phyloP scores from a whole-genome alignment of 1,140 invertebrate genomes.

The Megathymus violae region DNA sequence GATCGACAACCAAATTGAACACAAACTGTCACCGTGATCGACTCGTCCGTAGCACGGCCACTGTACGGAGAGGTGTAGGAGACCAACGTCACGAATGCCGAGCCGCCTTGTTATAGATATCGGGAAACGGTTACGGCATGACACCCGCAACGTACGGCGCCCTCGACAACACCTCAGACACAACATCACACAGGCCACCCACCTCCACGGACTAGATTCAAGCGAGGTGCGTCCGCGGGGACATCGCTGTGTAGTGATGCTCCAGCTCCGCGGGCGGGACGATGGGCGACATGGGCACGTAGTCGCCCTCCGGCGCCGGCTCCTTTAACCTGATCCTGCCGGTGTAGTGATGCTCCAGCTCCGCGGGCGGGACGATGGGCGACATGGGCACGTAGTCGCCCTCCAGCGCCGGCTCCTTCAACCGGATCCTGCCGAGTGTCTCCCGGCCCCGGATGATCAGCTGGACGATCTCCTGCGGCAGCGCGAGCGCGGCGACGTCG shows the following conservation, averaged over 20 bases:
- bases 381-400: slow-evolving; percentile 72
- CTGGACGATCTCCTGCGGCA: slow-evolving; percentile 61
- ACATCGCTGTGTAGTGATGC: slow-evolving; percentile 74
- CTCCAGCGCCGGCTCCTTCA: slow-evolving; percentile 50
- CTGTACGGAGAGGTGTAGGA: too few species aligned
- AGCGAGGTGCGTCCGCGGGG: slow-evolving; percentile 63
- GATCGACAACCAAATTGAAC: too few species aligned
- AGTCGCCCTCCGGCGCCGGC: slow-evolving; percentile 52
- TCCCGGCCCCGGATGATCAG: slow-evolving; percentile 56
- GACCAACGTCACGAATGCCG: too few species aligned
- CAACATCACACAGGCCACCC: background rate
- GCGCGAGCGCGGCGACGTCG: slow-evolving; percentile 42
- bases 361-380: slow-evolving; percentile 57
- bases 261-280: slow-evolving; percentile 56
- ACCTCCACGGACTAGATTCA: slow-evolving; percentile 40
- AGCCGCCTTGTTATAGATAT: too few species aligned
- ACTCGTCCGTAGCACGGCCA: too few species aligned
- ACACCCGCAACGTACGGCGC: too few species aligned
- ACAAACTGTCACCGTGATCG: too few species aligned
- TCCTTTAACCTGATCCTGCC: slow-evolving; percentile 52
- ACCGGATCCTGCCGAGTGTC: slow-evolving; percentile 46
- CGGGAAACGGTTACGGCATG: too few species aligned
- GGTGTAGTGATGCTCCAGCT: too few species aligned
- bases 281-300: slow-evolving; percentile 70
- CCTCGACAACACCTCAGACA: too few species aligned